A percentile compares a stretch with the other conserved stretches of the same genome.
phyloP scores from a whole-genome alignment of 2,888 invertebrate genomes.

The Phania funesta region DNA sequence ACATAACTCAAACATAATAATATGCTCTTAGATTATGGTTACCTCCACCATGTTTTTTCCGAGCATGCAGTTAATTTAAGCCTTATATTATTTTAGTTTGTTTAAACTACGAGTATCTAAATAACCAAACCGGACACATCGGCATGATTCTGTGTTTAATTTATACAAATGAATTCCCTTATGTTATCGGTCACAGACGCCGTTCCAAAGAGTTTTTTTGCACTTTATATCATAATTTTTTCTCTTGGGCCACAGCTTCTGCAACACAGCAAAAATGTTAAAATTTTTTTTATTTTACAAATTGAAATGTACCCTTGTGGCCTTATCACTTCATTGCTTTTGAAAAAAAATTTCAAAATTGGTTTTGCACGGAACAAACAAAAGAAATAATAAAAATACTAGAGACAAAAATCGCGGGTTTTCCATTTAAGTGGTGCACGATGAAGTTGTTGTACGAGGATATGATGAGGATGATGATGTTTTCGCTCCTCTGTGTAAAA shows the following conservation, averaged over 20 bases:
- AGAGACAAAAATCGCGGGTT: slow-evolving; percentile 50
- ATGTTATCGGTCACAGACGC: too few relatives aligned
- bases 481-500: slow-evolving; percentile 15
- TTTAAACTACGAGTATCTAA: too few relatives aligned
- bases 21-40: too few relatives aligned
- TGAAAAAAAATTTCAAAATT: slow-evolving; percentile 55
- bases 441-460: slow-evolving; percentile 17
- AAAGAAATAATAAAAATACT: slow-evolving; percentile 29
- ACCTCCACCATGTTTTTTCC: too few relatives aligned
- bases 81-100: too few relatives aligned
- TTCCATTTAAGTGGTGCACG: slow-evolving; percentile 58
- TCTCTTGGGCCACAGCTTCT: not conserved
- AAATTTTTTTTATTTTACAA: slow-evolving; percentile 38
- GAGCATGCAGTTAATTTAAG: too few relatives aligned
- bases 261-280: slow-evolving; percentile 12
- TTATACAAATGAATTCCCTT: too few relatives aligned
- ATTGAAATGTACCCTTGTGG: slow-evolving; percentile 65
- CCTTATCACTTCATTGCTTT: slow-evolving; percentile 62
- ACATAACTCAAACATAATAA: too few relatives aligned
- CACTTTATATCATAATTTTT: not conserved
- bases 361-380: slow-evolving; percentile 41
- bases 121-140: too few relatives aligned
- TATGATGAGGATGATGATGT: slow-evolving; percentile 1
- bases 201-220: too few relatives aligned
- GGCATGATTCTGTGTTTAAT: too few relatives aligned